A percentile compares a stretch with the other conserved stretches of the same genome.
Evolutionary conservation across 1,140 invertebrate species (phyloP).

Genomic region (Thaumatotibia leucotreta): DNA sequence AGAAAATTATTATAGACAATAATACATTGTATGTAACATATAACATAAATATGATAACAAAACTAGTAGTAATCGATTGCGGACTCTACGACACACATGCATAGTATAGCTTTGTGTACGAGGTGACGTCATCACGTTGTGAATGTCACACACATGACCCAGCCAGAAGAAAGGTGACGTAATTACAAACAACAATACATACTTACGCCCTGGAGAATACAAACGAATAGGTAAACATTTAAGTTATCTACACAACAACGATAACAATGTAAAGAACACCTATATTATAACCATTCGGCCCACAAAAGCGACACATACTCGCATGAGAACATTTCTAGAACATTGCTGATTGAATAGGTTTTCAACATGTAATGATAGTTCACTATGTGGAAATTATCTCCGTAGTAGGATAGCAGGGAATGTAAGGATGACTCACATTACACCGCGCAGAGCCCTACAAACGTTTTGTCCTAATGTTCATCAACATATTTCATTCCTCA

Average conservation of each 20-base stretch:
- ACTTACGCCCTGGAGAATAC: neutral
- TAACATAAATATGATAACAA: neutral
- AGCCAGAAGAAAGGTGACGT: conserved; percentile 4
- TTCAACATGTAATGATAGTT: neutral
- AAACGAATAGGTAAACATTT: conserved; percentile 2
- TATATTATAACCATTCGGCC: conserved; percentile 78
- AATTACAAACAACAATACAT: neutral
- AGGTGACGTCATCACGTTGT: neutral
- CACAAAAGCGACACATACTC: conserved; percentile 63
- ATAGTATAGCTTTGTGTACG: neutral
- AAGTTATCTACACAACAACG: conserved; percentile 40
- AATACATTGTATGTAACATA: neutral
- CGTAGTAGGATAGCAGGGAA: neutral
- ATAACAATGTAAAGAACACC: conserved; percentile 71
- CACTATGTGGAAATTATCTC: neutral
- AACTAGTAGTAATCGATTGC: neutral
- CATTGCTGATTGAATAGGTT: conserved; percentile 36
- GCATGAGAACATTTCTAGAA: conserved; percentile 43
- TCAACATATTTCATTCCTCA: no score
- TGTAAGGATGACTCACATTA: neutral
- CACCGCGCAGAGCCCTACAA: neutral
- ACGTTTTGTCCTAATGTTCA: no score
- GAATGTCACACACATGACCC: neutral
- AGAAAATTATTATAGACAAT: neutral
- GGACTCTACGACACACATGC: conserved; percentile 2